phyloP scores from a whole-genome alignment of 2,888 invertebrate species.

The Drosophila paranaensis region DNA sequence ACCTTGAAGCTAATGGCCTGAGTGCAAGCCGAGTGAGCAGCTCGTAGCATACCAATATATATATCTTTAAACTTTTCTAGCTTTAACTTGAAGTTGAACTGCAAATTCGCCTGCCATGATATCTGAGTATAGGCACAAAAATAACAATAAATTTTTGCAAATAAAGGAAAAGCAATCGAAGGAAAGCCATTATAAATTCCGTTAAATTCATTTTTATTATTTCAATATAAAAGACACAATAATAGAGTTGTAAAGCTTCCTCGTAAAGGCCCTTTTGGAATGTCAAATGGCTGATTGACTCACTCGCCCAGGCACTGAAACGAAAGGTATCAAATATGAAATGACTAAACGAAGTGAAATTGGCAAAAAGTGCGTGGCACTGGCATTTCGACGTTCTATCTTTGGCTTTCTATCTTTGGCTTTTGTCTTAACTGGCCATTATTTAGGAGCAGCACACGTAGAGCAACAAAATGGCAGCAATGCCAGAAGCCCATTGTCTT shows the following conservation, averaged over 20 bases:
- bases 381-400: conserved; percentile 8
- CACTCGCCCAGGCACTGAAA: not conserved
- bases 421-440: conserved; percentile 64
- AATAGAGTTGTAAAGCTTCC: conserved; percentile 1
- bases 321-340: conserved; percentile 37
- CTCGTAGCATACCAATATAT: not conserved
- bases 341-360: conserved; percentile 47
- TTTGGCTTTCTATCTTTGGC: conserved; percentile 20
- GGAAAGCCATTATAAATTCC: not conserved
- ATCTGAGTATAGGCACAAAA: no score
- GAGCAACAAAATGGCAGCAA: conserved; percentile 31
- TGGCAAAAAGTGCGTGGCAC: conserved; percentile 43
- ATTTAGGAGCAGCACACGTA: conserved; percentile 67
- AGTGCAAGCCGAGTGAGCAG: not conserved
- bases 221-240: not conserved
- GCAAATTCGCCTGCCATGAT: no score
- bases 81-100: not conserved
- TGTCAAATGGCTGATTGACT: conserved; percentile 54
- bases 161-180: not conserved
- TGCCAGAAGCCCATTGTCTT: conserved; percentile 12
- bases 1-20: not conserved
- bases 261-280: conserved; percentile 4
- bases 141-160: not conserved
- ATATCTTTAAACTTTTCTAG: not conserved
- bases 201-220: not conserved